Evolutionary conservation across 2,797 vertebrate species (phyloP).

Genomic region (Hydrocynus forskahlii): DNA sequence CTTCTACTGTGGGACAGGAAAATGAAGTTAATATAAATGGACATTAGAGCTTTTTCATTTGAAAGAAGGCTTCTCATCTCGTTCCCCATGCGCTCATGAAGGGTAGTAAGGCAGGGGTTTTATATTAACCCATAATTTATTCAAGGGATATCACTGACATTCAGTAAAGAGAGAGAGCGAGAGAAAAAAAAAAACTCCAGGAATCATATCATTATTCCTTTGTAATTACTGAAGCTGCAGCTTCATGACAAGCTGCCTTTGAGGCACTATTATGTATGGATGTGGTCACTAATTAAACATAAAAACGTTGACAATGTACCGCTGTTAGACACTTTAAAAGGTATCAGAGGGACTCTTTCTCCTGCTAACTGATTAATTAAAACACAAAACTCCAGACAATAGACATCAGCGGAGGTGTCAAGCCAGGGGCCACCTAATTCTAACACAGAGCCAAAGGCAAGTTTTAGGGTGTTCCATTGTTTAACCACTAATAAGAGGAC

Average conservation of each 20-base stretch:
- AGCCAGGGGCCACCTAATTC: conserved; percentile 34
- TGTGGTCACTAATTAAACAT: conserved; percentile 59
- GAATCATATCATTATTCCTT: conserved; percentile 46
- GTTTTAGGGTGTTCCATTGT: neutral
- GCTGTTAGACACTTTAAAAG: conserved; percentile 44
- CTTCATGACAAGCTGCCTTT: conserved; percentile 50
- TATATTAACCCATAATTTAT: conserved; percentile 1
- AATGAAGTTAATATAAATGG: conserved; percentile 9
- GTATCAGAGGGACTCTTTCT: conserved; percentile 44
- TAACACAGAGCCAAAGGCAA: conserved; percentile 17
- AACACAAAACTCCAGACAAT: conserved; percentile 57
- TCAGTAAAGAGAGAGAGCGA: conserved; percentile 20
- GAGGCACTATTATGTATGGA: conserved; percentile 54
- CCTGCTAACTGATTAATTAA: conserved; percentile 58
- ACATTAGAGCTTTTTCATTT: conserved; percentile 6
- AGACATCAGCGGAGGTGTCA: conserved; percentile 28
- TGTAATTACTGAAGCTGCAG: conserved; percentile 43
- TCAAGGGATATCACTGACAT: conserved; percentile 22
- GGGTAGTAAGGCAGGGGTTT: neutral
- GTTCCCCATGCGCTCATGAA: neutral
- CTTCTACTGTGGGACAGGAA: neutral
- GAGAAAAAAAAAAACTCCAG: conserved; percentile 19
- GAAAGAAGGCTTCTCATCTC: conserved; percentile 3
- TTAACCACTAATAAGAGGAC: neutral
- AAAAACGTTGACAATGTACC: conserved; percentile 53